Evolutionary conservation across 2,113 vertebrate species (phyloP), one percentile per base, ranked within the genome.

Genomic region (Dromiciops gliroides): DNA sequence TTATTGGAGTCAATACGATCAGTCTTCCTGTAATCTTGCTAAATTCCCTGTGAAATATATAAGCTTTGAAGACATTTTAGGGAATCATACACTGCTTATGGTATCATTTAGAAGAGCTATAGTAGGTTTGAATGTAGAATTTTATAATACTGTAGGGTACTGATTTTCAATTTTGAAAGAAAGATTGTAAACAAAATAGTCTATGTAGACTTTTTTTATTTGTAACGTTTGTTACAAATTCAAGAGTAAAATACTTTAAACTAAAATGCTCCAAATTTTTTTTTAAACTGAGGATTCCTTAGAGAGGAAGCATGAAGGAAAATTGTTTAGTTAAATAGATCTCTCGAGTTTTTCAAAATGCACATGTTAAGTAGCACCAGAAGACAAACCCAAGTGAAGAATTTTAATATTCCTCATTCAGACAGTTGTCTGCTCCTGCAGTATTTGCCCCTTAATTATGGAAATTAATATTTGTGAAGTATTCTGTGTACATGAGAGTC

Each of bases 31-130:
- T 96, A 96, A 95, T 97, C 90, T 96, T 94, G 90, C 83, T 96
- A 94, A 97, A 93, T 97, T 97, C 93, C 67, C 48, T 96, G 83
- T 97, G 53, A 96, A 94, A 96, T 96, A 94, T 53, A 96, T 97
- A 97, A 96, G 49, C 89, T 95, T 95, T 96, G 93, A 96, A 93
- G 89, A 93, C 60, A 93, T 96, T 97, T 95, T 94, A 95, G 94
- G 75, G 90, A 96, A 93, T 93, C 37, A 94, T 56, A 51, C 96
- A 19, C 91, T 95, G 88, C 51, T 97, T 94, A 93, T 95, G 22
- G 53, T 93, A 94, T 37, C 95, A 51, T 95, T 97, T 94, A 91
- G 93, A 96, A 92, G 50, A 95, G 44, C 50, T 94, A 51, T 95
- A 92, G 89, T 97, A 92, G 89, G 94, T 93, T 96, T 96, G 89